Conservation (phyloP, 1,140 invertebrate species). For the Megalopta genalis region DNA sequence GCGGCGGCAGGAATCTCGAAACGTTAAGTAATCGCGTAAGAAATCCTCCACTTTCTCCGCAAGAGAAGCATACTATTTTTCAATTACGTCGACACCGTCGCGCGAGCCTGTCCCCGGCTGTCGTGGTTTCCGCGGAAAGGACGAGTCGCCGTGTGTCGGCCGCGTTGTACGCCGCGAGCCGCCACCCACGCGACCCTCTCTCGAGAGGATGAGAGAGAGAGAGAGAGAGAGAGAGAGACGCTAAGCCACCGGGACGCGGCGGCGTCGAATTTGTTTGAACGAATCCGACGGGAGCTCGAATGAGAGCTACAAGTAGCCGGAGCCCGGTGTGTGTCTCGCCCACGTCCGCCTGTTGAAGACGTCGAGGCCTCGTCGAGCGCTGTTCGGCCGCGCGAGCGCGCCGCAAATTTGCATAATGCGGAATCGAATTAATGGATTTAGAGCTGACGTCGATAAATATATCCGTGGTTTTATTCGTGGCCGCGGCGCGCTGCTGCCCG, state of each 20-base stretch:
- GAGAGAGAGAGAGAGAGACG: background rate
- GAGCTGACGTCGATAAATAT: conserved; percentile 40
- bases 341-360: conserved; percentile 43
- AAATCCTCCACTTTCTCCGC: background rate
- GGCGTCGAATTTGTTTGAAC: conserved; percentile 48
- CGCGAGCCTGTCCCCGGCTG: background rate
- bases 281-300: conserved; percentile 48
- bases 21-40: too few species aligned
- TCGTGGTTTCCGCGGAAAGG: conserved; percentile 4
- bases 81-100: conserved; percentile 4
- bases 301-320: conserved; percentile 44
- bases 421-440: conserved; percentile 60
- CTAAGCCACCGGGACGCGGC: conserved; percentile 23
- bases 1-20: background rate
- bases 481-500: background rate
- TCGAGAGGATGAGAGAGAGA: too few species aligned
- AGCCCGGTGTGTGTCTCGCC: conserved; percentile 43
- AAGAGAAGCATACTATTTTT: background rate
- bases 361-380: conserved; percentile 26
- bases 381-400: conserved; percentile 6
- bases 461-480: conserved; percentile 19
- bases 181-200: conserved; percentile 48
- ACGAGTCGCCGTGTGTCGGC: background rate
- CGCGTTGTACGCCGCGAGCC: conserved; percentile 11
- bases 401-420: conserved; percentile 54